phyloP scores from a whole-genome alignment of 2,888 invertebrate genomes.

The Andrena chrysosceles region DNA sequence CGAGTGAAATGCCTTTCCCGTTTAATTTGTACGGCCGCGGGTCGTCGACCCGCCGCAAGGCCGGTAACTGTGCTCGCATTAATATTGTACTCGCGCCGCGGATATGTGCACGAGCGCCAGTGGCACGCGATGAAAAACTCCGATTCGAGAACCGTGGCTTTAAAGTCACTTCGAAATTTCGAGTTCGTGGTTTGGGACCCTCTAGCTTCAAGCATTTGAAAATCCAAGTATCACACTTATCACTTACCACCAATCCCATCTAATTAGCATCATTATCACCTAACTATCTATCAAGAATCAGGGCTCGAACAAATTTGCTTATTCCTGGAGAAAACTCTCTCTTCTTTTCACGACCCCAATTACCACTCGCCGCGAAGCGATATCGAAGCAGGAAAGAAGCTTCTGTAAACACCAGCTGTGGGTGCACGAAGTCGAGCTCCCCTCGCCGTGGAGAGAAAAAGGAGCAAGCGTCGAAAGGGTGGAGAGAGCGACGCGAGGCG shows the following conservation, averaged over 20 bases:
- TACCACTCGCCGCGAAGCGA: background rate
- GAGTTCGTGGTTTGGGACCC: too few species aligned
- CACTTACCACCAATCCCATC: background rate
- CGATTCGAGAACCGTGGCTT: background rate
- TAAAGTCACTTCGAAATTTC: background rate
- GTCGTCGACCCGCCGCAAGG: slow-evolving; percentile 65
- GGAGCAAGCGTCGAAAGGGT: slow-evolving; percentile 38
- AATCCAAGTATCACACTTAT: too few species aligned
- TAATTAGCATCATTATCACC: background rate
- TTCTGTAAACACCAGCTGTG: slow-evolving; percentile 13
- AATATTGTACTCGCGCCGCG: slow-evolving; percentile 44
- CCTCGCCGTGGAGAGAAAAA: background rate
- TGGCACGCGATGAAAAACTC: slow-evolving; percentile 1
- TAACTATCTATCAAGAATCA: background rate
- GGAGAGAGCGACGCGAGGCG: slow-evolving; percentile 12
- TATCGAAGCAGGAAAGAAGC: background rate
- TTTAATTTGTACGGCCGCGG: slow-evolving; percentile 44
- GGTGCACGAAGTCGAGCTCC: background rate
- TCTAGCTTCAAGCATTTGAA: too few species aligned
- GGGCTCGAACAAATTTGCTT: background rate
- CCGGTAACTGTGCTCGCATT: slow-evolving; percentile 47
- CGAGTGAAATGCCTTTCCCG: slow-evolving; percentile 65
- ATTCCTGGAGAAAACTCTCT: background rate
- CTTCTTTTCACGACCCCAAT: background rate
- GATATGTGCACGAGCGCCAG: background rate